These are phyloP conservation scores for Eutrigla gurnardus DNA, from an alignment of 2,797 vertebrate species.

Conservation along the genomic window DNA sequence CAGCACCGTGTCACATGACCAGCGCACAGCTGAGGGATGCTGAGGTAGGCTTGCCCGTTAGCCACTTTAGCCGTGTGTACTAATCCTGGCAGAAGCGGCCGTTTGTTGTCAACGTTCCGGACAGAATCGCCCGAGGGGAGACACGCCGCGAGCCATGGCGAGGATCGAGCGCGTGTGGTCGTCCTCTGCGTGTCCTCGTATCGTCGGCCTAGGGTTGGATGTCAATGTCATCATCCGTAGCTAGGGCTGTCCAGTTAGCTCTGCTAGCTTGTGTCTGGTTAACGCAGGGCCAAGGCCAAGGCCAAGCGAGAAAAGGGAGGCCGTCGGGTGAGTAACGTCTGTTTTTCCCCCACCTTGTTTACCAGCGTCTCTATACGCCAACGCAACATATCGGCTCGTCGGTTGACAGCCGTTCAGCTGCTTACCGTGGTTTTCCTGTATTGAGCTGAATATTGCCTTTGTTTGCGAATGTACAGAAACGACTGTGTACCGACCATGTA, in stretches of 20 bases:
- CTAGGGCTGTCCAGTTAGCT: slow-evolving; percentile 67
- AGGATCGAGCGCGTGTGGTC: slow-evolving; percentile 34
- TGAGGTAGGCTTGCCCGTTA: slow-evolving; percentile 67
- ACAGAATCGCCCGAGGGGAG: slow-evolving; percentile 1
- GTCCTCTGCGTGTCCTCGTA: slow-evolving; percentile 21
- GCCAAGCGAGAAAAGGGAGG: slow-evolving; percentile 62
- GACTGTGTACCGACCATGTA: slow-evolving; percentile 16
- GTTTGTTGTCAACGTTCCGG: slow-evolving; percentile 14
- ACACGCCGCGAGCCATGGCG: slow-evolving; percentile 54
- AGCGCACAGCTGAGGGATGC: slow-evolving; percentile 76
- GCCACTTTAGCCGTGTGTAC: slow-evolving; percentile 66
- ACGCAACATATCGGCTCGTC: background rate
- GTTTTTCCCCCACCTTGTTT: slow-evolving; percentile 14
- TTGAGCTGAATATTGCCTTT: background rate
- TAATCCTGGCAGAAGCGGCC: slow-evolving; percentile 41
- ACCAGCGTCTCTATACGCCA: background rate
- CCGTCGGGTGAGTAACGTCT: slow-evolving; percentile 68
- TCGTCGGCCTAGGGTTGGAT: slow-evolving; percentile 45
- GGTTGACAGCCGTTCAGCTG: background rate
- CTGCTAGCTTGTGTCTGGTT: slow-evolving; percentile 56
- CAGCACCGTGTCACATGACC: slow-evolving; percentile 73
- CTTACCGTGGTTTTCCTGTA: background rate
- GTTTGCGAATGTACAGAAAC: slow-evolving; percentile 12
- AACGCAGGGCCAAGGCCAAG: slow-evolving; percentile 69
- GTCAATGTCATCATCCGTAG: slow-evolving; percentile 72